Conservation (phyloP, 2,888 invertebrate genomes). For the Acanthosepion pharaonis region DNA sequence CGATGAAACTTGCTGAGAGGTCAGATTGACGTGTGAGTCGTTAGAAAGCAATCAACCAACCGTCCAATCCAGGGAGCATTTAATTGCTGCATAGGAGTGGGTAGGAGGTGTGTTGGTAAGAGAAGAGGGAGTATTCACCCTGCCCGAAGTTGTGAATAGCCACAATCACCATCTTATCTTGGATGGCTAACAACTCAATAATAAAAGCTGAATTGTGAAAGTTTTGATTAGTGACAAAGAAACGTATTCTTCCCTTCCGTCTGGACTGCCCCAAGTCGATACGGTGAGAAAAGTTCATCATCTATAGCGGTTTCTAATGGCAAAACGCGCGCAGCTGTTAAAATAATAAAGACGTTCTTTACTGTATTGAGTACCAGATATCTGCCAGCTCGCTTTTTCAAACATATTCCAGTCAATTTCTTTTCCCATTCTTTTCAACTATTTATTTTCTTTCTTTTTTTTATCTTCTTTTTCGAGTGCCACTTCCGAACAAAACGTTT, state of each 20-base stretch:
- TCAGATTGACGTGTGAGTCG: too few species aligned
- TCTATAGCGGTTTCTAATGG: not conserved
- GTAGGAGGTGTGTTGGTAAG: too few species aligned
- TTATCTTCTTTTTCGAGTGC: not conserved
- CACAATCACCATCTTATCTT: not conserved
- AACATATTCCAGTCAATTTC: not conserved
- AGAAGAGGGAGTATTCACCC: too few species aligned
- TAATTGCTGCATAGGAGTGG: too few species aligned
- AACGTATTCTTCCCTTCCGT: not conserved
- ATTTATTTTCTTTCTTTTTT: not conserved
- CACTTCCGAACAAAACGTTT: not conserved
- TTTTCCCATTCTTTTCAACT: not conserved
- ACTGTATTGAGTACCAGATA: not conserved
- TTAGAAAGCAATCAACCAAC: too few species aligned
- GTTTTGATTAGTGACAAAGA: not conserved
- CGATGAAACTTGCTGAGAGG: too few species aligned
- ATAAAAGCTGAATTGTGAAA: constrained; percentile 11
- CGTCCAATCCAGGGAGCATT: too few species aligned
- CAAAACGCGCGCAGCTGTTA: constrained; percentile 33
- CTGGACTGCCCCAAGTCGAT: not conserved
- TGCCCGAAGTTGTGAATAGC: not conserved
- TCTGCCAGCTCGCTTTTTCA: not conserved
- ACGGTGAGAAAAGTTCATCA: not conserved
- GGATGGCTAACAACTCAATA: not conserved
- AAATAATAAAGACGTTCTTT: not conserved